A percentile compares a stretch with the other conserved stretches of the same genome.
Conservation (phyloP, 2,888 invertebrate genomes). For the Listrodromus nycthemerus region DNA sequence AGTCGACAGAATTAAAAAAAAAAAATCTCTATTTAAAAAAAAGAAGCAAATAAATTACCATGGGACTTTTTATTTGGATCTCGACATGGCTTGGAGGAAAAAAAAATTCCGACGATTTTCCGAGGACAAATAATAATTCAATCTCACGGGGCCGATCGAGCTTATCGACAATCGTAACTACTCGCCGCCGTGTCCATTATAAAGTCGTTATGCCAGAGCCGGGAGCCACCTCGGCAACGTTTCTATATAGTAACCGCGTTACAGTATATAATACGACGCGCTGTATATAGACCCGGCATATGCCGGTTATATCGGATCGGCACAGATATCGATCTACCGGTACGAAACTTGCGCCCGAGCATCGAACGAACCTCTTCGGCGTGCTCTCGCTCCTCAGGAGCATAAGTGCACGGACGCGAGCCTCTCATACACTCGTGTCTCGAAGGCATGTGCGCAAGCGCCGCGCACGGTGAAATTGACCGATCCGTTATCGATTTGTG, state of each 20-base stretch:
- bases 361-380: conserved; percentile 65
- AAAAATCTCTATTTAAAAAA: too few relatives aligned
- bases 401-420: conserved; percentile 33
- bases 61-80: too few relatives aligned
- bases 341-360: conserved; percentile 53
- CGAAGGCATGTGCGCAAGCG: conserved; percentile 50
- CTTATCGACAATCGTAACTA: conserved; percentile 66
- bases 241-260: conserved; percentile 55
- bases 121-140: conserved; percentile 63
- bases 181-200: conserved; percentile 62
- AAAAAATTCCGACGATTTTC: conserved; percentile 18
- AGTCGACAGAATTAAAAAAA: too few relatives aligned
- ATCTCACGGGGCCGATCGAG: conserved; percentile 47
- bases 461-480: conserved; percentile 54
- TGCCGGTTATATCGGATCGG: conserved; percentile 63
- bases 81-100: too few relatives aligned
- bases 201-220: conserved; percentile 64
- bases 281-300: conserved; percentile 24
- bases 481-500: conserved; percentile 32
- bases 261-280: conserved; percentile 9
- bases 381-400: conserved; percentile 60
- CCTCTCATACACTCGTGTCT: conserved; percentile 52
- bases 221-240: conserved; percentile 60
- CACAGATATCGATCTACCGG: conserved; percentile 65
- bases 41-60: too few relatives aligned